Evolutionary conservation across 2,797 vertebrate species (phyloP).

Genomic region (Rallus crepitans): DNA sequence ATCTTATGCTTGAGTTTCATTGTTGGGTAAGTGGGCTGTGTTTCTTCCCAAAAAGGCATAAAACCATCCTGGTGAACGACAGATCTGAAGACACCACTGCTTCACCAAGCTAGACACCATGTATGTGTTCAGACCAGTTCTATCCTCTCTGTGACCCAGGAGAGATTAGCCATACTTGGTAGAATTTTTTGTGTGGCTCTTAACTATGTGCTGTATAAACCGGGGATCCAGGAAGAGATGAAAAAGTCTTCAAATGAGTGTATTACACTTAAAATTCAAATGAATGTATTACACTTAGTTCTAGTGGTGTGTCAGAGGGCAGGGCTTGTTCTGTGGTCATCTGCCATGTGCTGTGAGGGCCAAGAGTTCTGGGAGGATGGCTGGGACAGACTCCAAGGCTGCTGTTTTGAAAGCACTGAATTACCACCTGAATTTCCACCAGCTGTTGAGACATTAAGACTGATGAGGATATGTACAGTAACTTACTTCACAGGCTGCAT

Average conservation of each 20-base stretch:
- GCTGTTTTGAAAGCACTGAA: neutral
- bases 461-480: fast-evolving
- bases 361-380: neutral
- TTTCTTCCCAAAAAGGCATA: neutral
- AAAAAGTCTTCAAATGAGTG: neutral
- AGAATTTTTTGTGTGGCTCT: neutral
- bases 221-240: neutral
- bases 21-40: neutral
- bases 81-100: neutral
- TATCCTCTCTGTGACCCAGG: neutral
- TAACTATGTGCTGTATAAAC: neutral
- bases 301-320: neutral
- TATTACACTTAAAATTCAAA: neutral
- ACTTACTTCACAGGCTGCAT: neutral
- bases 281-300: neutral
- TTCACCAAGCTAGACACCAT: neutral
- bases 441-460: neutral
- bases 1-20: neutral
- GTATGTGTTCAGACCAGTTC: neutral
- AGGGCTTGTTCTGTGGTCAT: neutral
- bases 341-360: neutral
- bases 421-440: neutral
- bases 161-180: neutral
- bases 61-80: neutral
- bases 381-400: neutral